These are phyloP conservation scores for Toxostoma redivivum DNA, from an alignment of 2,113 vertebrate species.

Conservation along the genomic window DNA sequence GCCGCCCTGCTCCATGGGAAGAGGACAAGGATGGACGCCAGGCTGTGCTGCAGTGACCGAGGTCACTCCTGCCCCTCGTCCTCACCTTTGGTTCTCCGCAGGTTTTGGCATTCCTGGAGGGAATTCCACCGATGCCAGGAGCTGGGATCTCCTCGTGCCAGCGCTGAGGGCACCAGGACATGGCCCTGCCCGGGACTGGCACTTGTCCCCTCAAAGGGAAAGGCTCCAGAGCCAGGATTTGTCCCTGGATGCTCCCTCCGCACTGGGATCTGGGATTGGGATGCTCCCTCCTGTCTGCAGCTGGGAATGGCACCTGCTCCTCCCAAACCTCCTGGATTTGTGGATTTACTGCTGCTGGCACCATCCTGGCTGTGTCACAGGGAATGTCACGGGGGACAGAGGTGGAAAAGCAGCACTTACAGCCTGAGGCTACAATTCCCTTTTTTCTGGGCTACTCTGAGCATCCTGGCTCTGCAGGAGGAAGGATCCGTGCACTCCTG, in stretches of 20 bases:
- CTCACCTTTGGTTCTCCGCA: accelerated
- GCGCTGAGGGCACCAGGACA: not conserved
- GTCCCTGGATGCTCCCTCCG: not conserved
- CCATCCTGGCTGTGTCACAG: accelerated
- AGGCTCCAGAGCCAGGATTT: not conserved
- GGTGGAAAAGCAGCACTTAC: not conserved
- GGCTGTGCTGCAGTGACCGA: not conserved
- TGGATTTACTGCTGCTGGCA: not conserved
- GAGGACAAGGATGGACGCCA: accelerated
- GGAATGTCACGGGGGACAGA: accelerated
- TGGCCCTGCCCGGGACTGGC: accelerated
- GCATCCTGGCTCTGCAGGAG: not conserved
- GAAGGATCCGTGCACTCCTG: accelerated
- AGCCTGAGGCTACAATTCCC: not conserved
- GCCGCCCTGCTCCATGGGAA: accelerated
- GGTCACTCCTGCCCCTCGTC: not conserved
- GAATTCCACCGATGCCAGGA: accelerated
- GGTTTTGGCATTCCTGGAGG: not conserved
- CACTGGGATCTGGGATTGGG: not conserved
- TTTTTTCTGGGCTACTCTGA: not conserved
- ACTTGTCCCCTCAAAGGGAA: not conserved
- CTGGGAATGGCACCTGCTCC: not conserved
- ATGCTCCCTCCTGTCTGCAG: not conserved
- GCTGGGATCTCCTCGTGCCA: not conserved
- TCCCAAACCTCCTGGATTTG: not conserved